These are phyloP conservation scores for Lamprologus callipterus DNA, from an alignment of 2,113 vertebrate genomes.

Conservation along the genomic window DNA sequence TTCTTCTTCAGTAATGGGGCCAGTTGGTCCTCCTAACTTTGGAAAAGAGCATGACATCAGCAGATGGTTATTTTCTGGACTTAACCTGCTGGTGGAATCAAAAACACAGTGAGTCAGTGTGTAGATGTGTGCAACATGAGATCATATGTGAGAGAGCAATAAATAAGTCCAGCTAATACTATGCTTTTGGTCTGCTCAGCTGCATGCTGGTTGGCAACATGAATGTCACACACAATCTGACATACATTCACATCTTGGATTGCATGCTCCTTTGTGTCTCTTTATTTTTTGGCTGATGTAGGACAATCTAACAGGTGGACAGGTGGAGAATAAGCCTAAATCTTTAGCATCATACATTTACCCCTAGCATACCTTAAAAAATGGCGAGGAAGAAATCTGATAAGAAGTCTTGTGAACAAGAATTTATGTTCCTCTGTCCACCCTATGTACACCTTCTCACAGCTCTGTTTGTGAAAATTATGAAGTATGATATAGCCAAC, in stretches of 20 bases:
- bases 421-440: not conserved
- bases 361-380: not conserved
- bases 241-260: not conserved
- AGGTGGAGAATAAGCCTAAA: not conserved
- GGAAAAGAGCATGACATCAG: slow-evolving; percentile 39
- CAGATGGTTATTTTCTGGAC: slow-evolving; percentile 13
- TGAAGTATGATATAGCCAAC: not conserved
- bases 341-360: not conserved
- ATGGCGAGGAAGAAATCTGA: slow-evolving; percentile 23
- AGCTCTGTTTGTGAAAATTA: slow-evolving; percentile 2
- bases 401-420: slow-evolving; percentile 14
- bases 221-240: slow-evolving; percentile 4
- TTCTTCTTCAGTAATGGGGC: slow-evolving; percentile 10
- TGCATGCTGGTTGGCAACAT: not conserved
- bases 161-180: not conserved
- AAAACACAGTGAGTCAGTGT: not conserved
- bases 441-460: not conserved
- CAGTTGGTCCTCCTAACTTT: not conserved
- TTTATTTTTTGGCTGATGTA: not conserved
- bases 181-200: not conserved
- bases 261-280: not conserved
- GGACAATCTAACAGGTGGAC: not conserved
- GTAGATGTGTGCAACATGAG: not conserved
- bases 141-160: not conserved
- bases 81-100: slow-evolving; percentile 34